These are phyloP conservation scores for Dendrolimus houi DNA, from an alignment of 2,888 invertebrate species.

Conservation along the genomic window DNA sequence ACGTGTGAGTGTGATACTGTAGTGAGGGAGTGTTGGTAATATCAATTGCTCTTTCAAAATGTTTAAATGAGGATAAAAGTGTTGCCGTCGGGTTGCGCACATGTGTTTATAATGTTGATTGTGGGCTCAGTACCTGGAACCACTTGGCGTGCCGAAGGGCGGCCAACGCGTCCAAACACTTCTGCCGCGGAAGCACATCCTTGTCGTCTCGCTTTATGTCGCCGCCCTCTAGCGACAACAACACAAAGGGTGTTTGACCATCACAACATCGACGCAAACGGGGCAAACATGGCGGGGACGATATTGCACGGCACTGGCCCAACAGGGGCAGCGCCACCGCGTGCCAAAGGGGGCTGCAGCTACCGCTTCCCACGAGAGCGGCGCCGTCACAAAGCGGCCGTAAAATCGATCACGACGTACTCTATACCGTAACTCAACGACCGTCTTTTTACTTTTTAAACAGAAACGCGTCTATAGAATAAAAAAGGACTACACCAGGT, in stretches of 20 bases:
- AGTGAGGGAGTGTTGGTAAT: too few species aligned
- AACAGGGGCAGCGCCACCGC: constrained; percentile 3
- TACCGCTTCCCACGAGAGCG: too few species aligned
- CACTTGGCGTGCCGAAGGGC: constrained; percentile 99
- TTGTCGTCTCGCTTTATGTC: constrained; percentile 85
- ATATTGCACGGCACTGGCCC: constrained; percentile 9
- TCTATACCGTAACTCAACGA: too few species aligned
- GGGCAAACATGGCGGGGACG: constrained; percentile 56
- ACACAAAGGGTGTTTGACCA: constrained; percentile 87
- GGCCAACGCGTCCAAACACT: constrained; percentile 99
- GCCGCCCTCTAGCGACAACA: constrained; percentile 77
- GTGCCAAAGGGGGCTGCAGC: too few species aligned
- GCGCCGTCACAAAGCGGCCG: too few species aligned
- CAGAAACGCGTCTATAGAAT: too few species aligned
- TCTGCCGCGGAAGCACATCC: constrained; percentile 98
- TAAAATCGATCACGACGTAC: too few species aligned
- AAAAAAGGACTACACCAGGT: too few species aligned
- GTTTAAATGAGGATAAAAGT: constrained; percentile 4
- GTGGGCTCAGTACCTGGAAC: constrained; percentile 93
- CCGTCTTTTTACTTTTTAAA: too few species aligned
- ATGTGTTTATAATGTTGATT: background rate
- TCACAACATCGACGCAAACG: constrained; percentile 69
- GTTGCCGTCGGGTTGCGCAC: constrained; percentile 1
- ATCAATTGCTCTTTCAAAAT: too few species aligned
- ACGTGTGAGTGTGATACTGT: too few species aligned